A percentile compares a stretch with the other conserved stretches of the same genome.
Conservation (phyloP, 2,888 invertebrate genomes). For the Julus scanicus region DNA sequence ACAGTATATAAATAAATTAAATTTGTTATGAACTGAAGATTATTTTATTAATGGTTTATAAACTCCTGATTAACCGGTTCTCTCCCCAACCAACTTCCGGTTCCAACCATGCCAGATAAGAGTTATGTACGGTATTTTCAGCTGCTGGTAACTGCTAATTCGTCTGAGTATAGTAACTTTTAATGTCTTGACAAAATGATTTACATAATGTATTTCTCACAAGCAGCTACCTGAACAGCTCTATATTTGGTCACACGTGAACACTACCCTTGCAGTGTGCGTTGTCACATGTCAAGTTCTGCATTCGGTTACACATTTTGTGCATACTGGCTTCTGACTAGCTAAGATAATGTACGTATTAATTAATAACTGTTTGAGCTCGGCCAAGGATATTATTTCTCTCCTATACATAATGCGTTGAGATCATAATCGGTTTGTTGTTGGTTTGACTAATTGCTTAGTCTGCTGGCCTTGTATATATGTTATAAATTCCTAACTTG, state of each 20-base stretch:
- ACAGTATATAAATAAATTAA: too few relatives aligned
- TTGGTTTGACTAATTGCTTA: conserved; percentile 30
- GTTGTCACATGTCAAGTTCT: not conserved
- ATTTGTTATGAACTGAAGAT: too few relatives aligned
- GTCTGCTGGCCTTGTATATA: not conserved
- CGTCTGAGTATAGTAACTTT: too few relatives aligned
- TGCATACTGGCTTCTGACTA: not conserved
- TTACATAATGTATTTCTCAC: not conserved
- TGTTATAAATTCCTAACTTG: not conserved
- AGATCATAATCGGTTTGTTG: not conserved
- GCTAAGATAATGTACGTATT: not conserved
- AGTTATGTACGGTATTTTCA: too few relatives aligned
- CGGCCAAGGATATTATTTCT: not conserved
- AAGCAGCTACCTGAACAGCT: not conserved
- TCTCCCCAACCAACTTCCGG: too few relatives aligned
- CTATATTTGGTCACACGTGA: not conserved
- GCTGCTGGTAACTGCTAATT: too few relatives aligned
- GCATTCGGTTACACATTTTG: not conserved
- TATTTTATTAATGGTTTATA: too few relatives aligned
- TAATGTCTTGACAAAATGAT: not conserved
- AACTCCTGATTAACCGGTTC: too few relatives aligned
- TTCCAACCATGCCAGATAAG: too few relatives aligned
- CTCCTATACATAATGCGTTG: not conserved
- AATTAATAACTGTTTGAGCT: not conserved
- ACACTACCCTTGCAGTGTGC: not conserved